Conservation (phyloP, 2,888 invertebrate species). For the Lepeophtheirus nordmannii region DNA sequence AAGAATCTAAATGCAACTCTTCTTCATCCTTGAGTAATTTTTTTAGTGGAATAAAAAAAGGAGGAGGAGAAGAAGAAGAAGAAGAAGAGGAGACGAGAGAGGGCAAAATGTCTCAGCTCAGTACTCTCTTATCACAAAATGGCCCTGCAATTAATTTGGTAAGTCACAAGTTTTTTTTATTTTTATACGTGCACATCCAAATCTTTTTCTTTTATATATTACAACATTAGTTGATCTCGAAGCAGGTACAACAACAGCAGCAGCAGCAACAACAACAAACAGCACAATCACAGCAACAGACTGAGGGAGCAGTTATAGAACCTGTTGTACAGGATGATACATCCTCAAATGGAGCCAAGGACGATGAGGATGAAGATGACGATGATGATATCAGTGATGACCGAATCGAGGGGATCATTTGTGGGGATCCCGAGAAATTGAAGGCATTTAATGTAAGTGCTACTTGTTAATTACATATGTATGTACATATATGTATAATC, state of each 20-base stretch:
- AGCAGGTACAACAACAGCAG: too few relatives aligned
- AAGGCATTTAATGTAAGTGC: slow-evolving; percentile 39
- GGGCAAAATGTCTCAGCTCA: neutral
- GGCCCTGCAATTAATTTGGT: slow-evolving; percentile 1
- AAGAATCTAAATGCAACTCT: too few relatives aligned
- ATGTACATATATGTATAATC: too few relatives aligned
- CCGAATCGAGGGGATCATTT: slow-evolving; percentile 36
- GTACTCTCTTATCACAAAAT: neutral
- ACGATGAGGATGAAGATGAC: slow-evolving; percentile 30
- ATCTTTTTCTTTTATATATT: too few relatives aligned
- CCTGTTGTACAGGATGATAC: slow-evolving; percentile 23
- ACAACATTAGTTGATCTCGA: too few relatives aligned
- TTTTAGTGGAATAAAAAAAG: too few relatives aligned
- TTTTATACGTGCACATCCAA: too few relatives aligned
- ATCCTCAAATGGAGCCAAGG: slow-evolving; percentile 28
- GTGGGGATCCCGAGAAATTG: slow-evolving; percentile 36
- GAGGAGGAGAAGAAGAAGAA: neutral
- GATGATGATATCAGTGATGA: slow-evolving; percentile 35
- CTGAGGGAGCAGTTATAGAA: neutral
- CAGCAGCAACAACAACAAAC: neutral
- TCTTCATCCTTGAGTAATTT: too few relatives aligned
- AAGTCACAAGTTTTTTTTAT: neutral
- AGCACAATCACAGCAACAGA: neutral
- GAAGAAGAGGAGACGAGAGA: neutral
- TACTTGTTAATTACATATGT: too few relatives aligned